A percentile compares a stretch with the other conserved stretches of the same genome.
Conservation (phyloP, 2,888 invertebrate genomes). For the Dorcus parallelipipedus region DNA sequence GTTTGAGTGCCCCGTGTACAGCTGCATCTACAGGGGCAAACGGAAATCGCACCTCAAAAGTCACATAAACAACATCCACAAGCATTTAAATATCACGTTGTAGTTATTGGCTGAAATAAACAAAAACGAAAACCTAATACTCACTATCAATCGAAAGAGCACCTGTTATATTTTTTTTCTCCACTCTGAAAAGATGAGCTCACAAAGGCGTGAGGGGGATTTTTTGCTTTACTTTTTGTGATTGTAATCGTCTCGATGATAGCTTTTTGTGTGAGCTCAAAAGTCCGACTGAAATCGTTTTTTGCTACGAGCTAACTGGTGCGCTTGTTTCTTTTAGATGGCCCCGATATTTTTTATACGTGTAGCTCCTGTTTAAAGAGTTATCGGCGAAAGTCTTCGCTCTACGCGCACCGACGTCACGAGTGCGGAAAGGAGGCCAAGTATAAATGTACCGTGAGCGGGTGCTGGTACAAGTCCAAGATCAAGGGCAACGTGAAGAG, state of each 20-base stretch:
- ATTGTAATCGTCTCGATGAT: too few species aligned
- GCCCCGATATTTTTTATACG: not conserved
- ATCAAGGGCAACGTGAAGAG: constrained; percentile 8
- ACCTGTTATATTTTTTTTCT: too few species aligned
- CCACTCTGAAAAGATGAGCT: too few species aligned
- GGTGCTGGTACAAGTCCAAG: constrained; percentile 12
- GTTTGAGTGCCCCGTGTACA: constrained; percentile 32
- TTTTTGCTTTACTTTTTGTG: too few species aligned
- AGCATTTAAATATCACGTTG: constrained; percentile 7
- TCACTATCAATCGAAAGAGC: too few species aligned
- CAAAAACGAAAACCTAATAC: too few species aligned
- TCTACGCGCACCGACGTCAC: constrained; percentile 11
- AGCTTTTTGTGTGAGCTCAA: too few species aligned
- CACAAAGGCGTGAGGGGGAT: too few species aligned
- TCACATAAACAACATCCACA: constrained; percentile 14
- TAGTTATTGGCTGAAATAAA: not conserved
- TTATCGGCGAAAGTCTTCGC: constrained; percentile 6
- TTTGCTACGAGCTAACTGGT: too few species aligned
- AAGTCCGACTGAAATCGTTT: too few species aligned
- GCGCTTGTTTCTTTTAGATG: not conserved
- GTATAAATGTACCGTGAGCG: constrained; percentile 8
- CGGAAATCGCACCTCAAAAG: constrained; percentile 20
- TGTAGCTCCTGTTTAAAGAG: constrained; percentile 5
- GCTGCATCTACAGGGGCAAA: constrained; percentile 22
- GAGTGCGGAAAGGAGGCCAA: constrained; percentile 13